phyloP scores from a whole-genome alignment of 2,888 invertebrate species.

The Arrhopalites spinosus region DNA sequence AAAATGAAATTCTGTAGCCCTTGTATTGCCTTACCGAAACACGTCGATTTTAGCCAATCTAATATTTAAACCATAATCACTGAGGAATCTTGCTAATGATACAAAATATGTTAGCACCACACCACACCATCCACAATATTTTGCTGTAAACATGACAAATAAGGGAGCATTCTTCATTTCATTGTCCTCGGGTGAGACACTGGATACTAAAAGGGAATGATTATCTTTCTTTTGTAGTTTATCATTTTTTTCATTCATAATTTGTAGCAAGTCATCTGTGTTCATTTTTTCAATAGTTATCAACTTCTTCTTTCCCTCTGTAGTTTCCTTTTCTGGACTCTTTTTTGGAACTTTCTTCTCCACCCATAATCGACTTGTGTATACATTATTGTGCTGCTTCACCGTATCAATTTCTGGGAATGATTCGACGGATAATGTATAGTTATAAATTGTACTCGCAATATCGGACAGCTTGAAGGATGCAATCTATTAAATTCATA shows the following conservation, averaged over 20 bases:
- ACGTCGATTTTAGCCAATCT: constrained; percentile 50
- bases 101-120: constrained; percentile 49
- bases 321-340: neutral
- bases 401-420: no score
- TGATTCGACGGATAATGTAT: neutral
- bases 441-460: constrained; percentile 46
- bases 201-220: no score
- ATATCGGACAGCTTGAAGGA: constrained; percentile 52
- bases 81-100: constrained; percentile 47
- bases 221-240: no score
- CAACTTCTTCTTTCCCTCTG: neutral
- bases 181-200: neutral
- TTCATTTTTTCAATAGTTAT: constrained; percentile 13
- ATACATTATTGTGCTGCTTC: neutral
- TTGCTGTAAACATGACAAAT: constrained; percentile 50
- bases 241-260: neutral
- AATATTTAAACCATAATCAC: constrained; percentile 43
- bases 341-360: constrained; percentile 7
- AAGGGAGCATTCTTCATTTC: constrained; percentile 30
- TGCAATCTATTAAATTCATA: constrained; percentile 19
- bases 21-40: no score
- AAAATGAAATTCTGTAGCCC: no score
- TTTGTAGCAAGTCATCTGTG: neutral
- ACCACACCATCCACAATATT: constrained; percentile 54
- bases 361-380: constrained; percentile 14